Evolutionary conservation across 2,113 vertebrate genomes (phyloP).

Genomic region (Sciurus niger): DNA sequence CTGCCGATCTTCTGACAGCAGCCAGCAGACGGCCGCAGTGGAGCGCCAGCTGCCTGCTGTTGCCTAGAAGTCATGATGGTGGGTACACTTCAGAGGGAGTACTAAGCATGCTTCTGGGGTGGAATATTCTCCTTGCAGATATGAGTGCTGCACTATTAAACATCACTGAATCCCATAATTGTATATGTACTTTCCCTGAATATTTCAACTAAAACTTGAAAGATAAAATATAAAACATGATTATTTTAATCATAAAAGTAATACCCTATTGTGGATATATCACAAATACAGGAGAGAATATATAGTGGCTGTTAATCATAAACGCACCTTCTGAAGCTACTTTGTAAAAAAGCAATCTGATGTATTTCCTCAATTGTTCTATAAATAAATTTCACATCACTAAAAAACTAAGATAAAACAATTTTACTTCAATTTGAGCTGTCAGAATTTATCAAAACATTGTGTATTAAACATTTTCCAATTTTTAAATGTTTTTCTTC

Average conservation of each 20-base stretch:
- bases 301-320: background rate
- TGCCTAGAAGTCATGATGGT: background rate
- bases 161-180: background rate
- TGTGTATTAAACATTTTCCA: slow-evolving; percentile 2
- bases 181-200: background rate
- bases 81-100: background rate
- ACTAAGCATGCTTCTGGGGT: background rate
- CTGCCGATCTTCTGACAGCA: too few species aligned
- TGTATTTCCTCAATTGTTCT: background rate
- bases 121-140: background rate
- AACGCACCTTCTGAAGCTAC: background rate
- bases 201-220: slow-evolving; percentile 45
- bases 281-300: slow-evolving; percentile 5
- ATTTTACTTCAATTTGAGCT: slow-evolving; percentile 47
- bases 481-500: background rate
- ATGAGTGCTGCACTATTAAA: background rate
- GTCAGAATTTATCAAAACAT: slow-evolving; percentile 7
- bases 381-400: background rate
- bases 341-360: background rate
- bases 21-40: too few species aligned
- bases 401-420: slow-evolving; percentile 8
- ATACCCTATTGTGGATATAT: background rate
- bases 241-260: background rate
- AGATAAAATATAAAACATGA: background rate
- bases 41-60: too few species aligned